Percentiles rank a stretch among this genome's conserved stretches.
phyloP scores from a whole-genome alignment of 2,888 invertebrate species.

The Gisinianus flammeolus region DNA sequence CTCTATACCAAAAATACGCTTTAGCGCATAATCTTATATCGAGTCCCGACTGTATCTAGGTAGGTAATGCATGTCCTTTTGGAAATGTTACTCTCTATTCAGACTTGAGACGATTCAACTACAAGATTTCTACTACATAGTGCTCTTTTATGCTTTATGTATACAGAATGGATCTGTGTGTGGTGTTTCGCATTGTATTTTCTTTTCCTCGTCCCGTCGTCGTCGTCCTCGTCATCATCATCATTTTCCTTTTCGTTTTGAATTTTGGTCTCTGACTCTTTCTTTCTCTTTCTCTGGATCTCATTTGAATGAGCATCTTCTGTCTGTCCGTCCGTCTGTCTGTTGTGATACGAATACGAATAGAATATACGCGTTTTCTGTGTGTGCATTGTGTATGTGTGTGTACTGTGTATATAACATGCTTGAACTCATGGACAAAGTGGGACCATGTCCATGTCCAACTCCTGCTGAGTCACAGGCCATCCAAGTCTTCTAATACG shows the following conservation, averaged over 20 bases:
- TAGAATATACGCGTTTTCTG: no score
- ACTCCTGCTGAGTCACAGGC: slow-evolving; percentile 53
- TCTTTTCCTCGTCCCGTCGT: not conserved
- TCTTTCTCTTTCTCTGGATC: not conserved
- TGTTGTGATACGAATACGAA: no score
- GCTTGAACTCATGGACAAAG: slow-evolving; percentile 35
- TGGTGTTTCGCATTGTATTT: not conserved
- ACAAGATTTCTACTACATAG: no score
- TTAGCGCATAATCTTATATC: no score
- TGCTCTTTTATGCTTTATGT: not conserved
- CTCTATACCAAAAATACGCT: no score
- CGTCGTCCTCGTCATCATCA: not conserved
- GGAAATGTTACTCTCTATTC: no score
- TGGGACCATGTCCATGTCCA: slow-evolving; percentile 49
- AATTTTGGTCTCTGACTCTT: not conserved
- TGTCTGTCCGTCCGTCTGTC: no score
- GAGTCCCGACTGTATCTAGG: no score
- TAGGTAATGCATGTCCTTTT: no score
- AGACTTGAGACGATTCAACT: no score
- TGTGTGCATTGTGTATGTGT: not conserved
- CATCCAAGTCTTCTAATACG: slow-evolving; percentile 36
- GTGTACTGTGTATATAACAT: not conserved
- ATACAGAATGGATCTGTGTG: not conserved
- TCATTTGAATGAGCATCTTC: no score
- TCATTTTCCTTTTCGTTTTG: not conserved